A percentile compares a stretch with the other conserved stretches of the same genome.
Conservation (phyloP, 64 coral and sea anemone species). For the Stichodactyla helianthus region DNA sequence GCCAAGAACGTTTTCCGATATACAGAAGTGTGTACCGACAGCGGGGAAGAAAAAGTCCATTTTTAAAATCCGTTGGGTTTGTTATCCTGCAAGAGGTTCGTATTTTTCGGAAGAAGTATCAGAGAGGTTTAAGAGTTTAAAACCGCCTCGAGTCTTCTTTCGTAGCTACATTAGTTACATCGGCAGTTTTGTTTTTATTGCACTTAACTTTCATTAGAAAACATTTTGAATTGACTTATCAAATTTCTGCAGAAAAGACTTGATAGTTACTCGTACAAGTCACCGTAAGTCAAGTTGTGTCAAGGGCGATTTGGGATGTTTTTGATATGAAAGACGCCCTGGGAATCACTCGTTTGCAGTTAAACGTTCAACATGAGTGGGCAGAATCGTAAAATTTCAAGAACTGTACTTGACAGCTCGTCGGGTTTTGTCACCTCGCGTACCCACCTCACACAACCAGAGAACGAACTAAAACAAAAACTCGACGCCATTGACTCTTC, state of each 20-base stretch:
- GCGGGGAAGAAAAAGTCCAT: background rate
- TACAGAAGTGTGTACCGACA: background rate
- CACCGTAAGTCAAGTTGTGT: background rate
- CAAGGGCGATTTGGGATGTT: background rate
- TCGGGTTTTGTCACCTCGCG: constrained; percentile 13
- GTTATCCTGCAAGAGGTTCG: no score
- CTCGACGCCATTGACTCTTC: constrained; percentile 79
- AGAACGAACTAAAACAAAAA: constrained; percentile 73
- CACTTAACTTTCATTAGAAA: background rate
- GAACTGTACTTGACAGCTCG: background rate
- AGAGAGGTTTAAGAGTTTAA: no score
- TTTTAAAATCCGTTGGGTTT: no score
- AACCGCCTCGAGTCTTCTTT: background rate
- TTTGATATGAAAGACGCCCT: background rate
- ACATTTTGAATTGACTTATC: background rate
- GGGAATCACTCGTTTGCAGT: background rate
- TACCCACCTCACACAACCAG: constrained; percentile 33
- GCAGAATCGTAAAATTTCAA: constrained; percentile 38
- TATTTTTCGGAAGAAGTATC: no score
- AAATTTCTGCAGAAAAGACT: background rate
- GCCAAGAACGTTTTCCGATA: background rate
- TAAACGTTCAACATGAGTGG: constrained; percentile 21
- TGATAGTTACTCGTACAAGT: background rate
- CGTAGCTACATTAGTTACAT: background rate
- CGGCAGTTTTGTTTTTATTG: background rate